phyloP scores from a whole-genome alignment of 2,888 invertebrate species.

The Eledona agricola region DNA sequence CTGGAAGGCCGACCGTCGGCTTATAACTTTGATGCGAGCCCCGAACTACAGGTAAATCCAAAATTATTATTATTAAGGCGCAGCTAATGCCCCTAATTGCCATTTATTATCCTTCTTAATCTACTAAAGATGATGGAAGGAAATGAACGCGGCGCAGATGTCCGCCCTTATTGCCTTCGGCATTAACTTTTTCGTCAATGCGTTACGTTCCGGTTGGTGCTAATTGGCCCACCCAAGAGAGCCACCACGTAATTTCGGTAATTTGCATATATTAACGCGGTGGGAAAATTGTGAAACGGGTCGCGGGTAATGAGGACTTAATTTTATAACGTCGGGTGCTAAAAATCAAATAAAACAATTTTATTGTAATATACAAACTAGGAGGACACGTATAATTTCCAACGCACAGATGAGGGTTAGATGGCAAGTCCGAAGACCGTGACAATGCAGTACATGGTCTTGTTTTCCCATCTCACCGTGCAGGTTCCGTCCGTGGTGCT shows the following conservation, averaged over 20 bases:
- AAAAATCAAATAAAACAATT: too few species aligned
- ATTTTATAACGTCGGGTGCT: too few species aligned
- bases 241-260: constrained; percentile 5
- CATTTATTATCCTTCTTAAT: constrained; percentile 23
- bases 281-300: too few species aligned
- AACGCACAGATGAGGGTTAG: too few species aligned
- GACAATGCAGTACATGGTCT: constrained; percentile 85
- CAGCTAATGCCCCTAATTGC: constrained; percentile 14
- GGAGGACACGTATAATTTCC: too few species aligned
- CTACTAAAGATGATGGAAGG: constrained; percentile 11
- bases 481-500: constrained; percentile 81
- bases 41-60: constrained; percentile 81
- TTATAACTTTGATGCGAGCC: constrained; percentile 88
- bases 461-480: constrained; percentile 88
- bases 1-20: constrained; percentile 94
- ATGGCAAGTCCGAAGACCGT: constrained; percentile 80
- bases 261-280: too few species aligned
- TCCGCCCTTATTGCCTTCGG: constrained; percentile 7
- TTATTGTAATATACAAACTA: too few species aligned
- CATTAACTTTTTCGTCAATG: too few species aligned
- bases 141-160: constrained; percentile 12
- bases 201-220: too few species aligned
- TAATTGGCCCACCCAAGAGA: constrained; percentile 12
- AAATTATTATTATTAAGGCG: constrained; percentile 28
- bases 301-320: too few species aligned